Conservation (phyloP, 2,797 vertebrate genomes). For the Protosalanx chinensis region DNA sequence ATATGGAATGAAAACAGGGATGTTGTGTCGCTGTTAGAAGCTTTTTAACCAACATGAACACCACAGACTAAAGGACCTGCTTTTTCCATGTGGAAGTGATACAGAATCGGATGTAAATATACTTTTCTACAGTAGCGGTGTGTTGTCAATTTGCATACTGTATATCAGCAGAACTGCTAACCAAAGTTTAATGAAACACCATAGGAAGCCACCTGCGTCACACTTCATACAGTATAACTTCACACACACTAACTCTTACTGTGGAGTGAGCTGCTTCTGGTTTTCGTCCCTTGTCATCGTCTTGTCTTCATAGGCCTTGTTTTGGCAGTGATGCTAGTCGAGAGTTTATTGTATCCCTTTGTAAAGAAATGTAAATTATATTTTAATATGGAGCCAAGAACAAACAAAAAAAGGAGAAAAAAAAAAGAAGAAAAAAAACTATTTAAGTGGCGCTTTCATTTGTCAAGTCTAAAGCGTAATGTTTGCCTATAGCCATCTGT, state of each 20-base stretch:
- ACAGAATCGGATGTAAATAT: slow-evolving; percentile 62
- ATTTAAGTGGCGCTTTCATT: slow-evolving; percentile 74
- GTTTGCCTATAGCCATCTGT: slow-evolving; percentile 77
- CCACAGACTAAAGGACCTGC: slow-evolving; percentile 28
- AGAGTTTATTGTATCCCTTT: slow-evolving; percentile 72
- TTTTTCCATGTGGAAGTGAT: slow-evolving; percentile 54
- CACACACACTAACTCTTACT: slow-evolving; percentile 7
- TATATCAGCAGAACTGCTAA: slow-evolving; percentile 74
- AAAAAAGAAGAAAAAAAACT: slow-evolving; percentile 36
- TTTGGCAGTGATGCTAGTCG: slow-evolving; percentile 59
- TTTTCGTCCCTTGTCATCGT: slow-evolving; percentile 32
- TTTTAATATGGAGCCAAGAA: slow-evolving; percentile 80
- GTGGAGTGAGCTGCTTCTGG: slow-evolving; percentile 33
- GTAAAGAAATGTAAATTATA: slow-evolving; percentile 85
- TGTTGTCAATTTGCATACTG: slow-evolving; percentile 70
- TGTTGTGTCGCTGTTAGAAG: slow-evolving; percentile 7
- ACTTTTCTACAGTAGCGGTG: slow-evolving; percentile 67
- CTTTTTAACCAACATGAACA: slow-evolving; percentile 37
- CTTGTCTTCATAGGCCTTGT: slow-evolving; percentile 55
- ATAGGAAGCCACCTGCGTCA: slow-evolving; percentile 57
- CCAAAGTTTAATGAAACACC: slow-evolving; percentile 76
- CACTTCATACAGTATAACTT: slow-evolving; percentile 32
- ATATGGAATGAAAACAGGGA: slow-evolving; percentile 37
- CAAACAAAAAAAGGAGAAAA: slow-evolving; percentile 42
- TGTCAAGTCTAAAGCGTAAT: slow-evolving; percentile 82